Evolutionary conservation across 2,113 vertebrate species (phyloP).

Genomic region (Tachycineta bicolor): DNA sequence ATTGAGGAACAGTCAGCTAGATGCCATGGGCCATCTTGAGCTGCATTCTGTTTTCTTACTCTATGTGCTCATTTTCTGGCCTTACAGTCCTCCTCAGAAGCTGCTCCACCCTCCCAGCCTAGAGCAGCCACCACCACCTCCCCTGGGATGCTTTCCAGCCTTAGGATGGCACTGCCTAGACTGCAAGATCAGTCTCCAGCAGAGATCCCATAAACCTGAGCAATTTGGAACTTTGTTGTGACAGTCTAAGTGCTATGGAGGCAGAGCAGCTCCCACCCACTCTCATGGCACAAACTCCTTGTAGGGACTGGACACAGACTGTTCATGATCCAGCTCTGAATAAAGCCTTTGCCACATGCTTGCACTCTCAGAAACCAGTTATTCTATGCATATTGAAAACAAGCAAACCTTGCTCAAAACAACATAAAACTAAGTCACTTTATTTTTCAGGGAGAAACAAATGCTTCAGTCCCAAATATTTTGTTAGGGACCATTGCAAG

Average conservation of each 20-base stretch:
- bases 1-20: neutral
- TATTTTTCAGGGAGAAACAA: neutral
- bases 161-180: neutral
- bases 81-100: neutral
- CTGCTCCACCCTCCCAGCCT: neutral
- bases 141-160: neutral
- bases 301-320: rapidly evolving
- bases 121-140: neutral
- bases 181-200: neutral
- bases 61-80: neutral
- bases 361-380: neutral
- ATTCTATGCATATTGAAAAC: neutral
- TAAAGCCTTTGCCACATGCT: neutral
- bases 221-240: neutral
- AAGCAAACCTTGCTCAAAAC: neutral
- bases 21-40: neutral
- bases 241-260: neutral
- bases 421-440: neutral
- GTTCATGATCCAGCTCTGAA: neutral
- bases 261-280: neutral
- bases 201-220: neutral
- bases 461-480: neutral
- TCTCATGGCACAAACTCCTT: rapidly evolving
- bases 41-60: neutral
- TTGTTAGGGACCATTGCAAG: neutral